These are phyloP conservation scores for Tragelaphus scriptus DNA, from an alignment of 2,113 vertebrate genomes.

Conservation along the genomic window DNA sequence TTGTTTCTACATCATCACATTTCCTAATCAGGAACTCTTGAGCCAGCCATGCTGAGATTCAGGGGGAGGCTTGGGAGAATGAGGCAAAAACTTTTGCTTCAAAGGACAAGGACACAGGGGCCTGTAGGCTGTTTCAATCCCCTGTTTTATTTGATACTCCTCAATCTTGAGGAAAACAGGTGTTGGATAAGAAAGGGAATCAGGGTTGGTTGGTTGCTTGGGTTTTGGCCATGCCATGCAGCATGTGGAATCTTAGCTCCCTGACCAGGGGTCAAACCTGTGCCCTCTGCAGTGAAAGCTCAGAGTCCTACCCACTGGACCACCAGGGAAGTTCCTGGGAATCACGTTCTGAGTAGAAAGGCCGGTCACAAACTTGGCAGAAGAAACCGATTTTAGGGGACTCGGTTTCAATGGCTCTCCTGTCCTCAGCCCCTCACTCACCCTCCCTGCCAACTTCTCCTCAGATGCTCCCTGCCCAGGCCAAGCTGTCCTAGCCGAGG, in stretches of 20 bases:
- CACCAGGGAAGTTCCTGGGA: not conserved
- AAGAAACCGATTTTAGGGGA: not conserved
- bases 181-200: not conserved
- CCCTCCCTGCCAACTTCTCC: not conserved
- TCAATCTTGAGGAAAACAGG: not conserved
- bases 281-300: not conserved
- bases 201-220: not conserved
- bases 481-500: not conserved
- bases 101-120: not conserved
- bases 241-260: not conserved
- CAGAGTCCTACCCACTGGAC: not conserved
- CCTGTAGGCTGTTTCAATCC: not conserved
- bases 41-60: not conserved
- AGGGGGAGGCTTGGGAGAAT: not conserved
- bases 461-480: not conserved
- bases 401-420: accelerated
- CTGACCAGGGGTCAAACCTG: not conserved
- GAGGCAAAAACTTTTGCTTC: not conserved
- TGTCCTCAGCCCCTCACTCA: not conserved
- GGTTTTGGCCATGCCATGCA: not conserved
- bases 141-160: not conserved
- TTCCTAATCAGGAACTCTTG: not conserved
- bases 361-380: not conserved
- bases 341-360: not conserved
- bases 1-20: not conserved